Evolutionary conservation across 2,113 vertebrate species (phyloP), one percentile per base, ranked within the genome.

Genomic region (Ellobius talpinus): DNA sequence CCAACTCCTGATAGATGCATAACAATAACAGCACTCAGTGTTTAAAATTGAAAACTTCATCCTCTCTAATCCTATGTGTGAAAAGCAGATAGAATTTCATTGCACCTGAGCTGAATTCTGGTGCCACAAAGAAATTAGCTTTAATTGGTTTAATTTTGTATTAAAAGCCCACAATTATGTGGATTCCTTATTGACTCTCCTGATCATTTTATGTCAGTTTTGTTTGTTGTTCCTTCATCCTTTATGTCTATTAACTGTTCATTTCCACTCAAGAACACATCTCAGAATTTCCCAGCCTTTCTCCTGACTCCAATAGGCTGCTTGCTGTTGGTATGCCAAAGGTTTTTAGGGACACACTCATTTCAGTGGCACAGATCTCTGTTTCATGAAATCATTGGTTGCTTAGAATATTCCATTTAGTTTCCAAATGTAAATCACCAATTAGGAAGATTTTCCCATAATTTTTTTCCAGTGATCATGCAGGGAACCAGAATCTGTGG

Each of bases 141-240:
- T 74, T 93, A 87, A 47, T 89, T 91, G 36, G 24, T 36, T 95
- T 72, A 87, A 13, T 33, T 93, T 95, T 31, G 24, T 73, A 94
- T 76, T 92, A 66, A 91, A 89, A 94, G 61, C 11, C 85, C 33
- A 42, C 58, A 86, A 74, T 78, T 68, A 84, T 72, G 55, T 86
- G 31, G 39, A 63, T 3, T 29, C 52, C 78, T 92, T 79, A 8
- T 42, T 47, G 29, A 89, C n/a, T 42, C 61, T 58, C 45, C 88
- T 76, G 12, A 36, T 55, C 1, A 21, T 73, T 66, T 72, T 5
- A 21, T 33, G 33, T 11, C 26, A 68, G 26, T 47, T 94, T 58
- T 45, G 29, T 65, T 87, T 42, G 45, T 87, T 68, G 42, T 36
- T 3, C 1, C 0, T 47, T 19, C 39, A 82, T 86, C 14, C 0